phyloP scores from a whole-genome alignment of 2,888 invertebrate genomes.

The Ichneumon xanthorius region DNA sequence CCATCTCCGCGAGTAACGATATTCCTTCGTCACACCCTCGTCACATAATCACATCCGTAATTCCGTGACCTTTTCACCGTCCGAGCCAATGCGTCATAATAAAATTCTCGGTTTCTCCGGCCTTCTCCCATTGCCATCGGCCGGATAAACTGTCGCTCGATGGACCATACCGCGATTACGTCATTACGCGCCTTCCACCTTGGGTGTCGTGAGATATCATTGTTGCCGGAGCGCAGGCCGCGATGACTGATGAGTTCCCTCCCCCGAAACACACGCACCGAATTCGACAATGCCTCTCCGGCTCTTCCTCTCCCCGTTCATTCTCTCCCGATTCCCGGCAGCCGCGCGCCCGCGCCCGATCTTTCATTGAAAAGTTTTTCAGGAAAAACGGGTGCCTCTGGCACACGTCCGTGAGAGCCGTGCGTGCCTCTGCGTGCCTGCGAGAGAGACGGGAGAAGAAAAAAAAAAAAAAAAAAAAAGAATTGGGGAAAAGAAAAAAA shows the following conservation, averaged over 20 bases:
- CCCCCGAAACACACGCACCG: constrained; percentile 61
- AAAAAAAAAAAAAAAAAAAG: constrained; percentile 69
- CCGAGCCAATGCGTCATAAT: constrained; percentile 82
- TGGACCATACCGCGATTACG: constrained; percentile 49
- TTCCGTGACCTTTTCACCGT: constrained; percentile 29
- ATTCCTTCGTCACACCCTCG: constrained; percentile 11
- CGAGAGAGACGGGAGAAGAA: constrained; percentile 36
- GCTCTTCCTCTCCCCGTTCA: constrained; percentile 27
- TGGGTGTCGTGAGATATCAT: constrained; percentile 36
- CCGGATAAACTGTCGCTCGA: constrained; percentile 60
- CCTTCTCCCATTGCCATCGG: constrained; percentile 11
- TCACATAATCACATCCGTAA: constrained; percentile 48
- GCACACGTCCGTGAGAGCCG: constrained; percentile 27
- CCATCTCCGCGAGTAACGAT: background rate
- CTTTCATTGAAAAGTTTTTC: constrained; percentile 75
- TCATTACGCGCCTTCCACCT: constrained; percentile 24
- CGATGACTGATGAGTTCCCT: constrained; percentile 80
- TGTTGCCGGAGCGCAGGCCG: constrained; percentile 65
- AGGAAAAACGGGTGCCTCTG: constrained; percentile 49
- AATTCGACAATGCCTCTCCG: constrained; percentile 47
- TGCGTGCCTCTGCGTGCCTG: constrained; percentile 13
- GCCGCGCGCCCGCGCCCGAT: constrained; percentile 76
- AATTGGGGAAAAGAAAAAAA: constrained; percentile 60
- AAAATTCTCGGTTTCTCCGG: constrained; percentile 79
- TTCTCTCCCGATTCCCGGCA: constrained; percentile 64